Evolutionary conservation across 23 tunicate genomes (phyloP), one percentile per base, ranked within the genome.

Genomic region (Ascidia mentula): DNA sequence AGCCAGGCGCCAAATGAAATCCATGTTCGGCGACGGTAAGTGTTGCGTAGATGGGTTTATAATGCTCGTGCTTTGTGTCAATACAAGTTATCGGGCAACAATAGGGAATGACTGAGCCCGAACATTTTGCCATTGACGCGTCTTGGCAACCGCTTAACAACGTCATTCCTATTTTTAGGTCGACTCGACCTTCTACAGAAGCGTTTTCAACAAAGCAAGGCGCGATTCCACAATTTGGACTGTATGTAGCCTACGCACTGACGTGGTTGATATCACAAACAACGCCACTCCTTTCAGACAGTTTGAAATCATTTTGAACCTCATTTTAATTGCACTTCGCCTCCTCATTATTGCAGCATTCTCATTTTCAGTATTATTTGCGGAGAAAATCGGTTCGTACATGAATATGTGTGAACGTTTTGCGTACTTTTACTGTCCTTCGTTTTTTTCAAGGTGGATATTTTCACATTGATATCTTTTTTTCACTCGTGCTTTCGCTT

Each of bases 141-240:
- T 53, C 65, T 3, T 53, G 65, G 13, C 65, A 53, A 53, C 65
- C 7, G 65, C 13, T 28, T 53, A 26, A 20, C 65, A 53, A 20
- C 24, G 65, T 53, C 65, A 53, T 20, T 9, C 24, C 65, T 53
- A 22, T 46, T 65, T 73, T 18, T 72, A 87, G 92, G 82, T 32
- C 81, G 83, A 69, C 40, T 88, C 18, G 93, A 78, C 37, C 79
- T 77, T 22, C 75, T 88, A 9, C 87, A 88, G 31, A 88, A 78
- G 84, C 83, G 93, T 7, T 88, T 88, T 40, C 87, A 82, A 72
- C 93, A 88, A 40, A 82, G 83, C 93, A 88, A 88, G 40, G 87
- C 87, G 15, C 24, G 93, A 4, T 88, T 79, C 72, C 83, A 76
- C 24, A 88, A 88, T 78, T 36, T 70, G 22, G 65, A 53, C 13